Conservation (phyloP, 1,140 invertebrate genomes). For the Chrysomallon squamiferum region DNA sequence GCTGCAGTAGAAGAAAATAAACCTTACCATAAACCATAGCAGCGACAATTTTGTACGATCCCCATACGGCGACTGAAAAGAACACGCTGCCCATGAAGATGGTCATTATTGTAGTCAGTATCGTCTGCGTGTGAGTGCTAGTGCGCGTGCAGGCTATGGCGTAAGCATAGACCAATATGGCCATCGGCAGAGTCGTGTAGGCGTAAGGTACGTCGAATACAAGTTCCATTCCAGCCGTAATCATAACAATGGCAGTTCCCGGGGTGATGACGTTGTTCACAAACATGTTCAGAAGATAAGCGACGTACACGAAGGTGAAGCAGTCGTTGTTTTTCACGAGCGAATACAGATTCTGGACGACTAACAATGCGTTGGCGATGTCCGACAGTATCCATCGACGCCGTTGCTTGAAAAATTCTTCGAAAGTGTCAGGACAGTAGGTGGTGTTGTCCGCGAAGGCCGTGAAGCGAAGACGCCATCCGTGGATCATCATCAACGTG, state of each 20-base stretch:
- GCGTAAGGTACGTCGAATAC: conserved; percentile 33
- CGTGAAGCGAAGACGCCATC: conserved; percentile 35
- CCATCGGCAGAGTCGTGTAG: conserved; percentile 25
- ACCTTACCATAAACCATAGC: conserved; percentile 29
- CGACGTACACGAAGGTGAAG: conserved; percentile 68
- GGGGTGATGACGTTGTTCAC: conserved; percentile 40
- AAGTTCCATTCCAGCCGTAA: conserved; percentile 34
- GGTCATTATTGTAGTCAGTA: conserved; percentile 24
- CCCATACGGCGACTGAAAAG: conserved; percentile 31
- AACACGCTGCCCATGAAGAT: conserved; percentile 30
- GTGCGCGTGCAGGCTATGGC: conserved; percentile 23
- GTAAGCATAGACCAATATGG: conserved; percentile 24
- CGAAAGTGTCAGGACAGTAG: conserved; percentile 38
- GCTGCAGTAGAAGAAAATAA: no score
- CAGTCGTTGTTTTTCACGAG: conserved; percentile 68
- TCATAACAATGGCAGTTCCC: conserved; percentile 33
- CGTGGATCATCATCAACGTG: conserved; percentile 40
- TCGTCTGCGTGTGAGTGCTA: conserved; percentile 20
- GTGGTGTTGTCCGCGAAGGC: conserved; percentile 40
- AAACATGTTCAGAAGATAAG: conserved; percentile 53
- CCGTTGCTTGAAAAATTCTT: conserved; percentile 40
- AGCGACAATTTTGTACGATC: conserved; percentile 28
- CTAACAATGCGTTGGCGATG: conserved; percentile 71
- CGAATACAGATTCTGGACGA: conserved; percentile 66
- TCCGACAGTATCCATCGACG: conserved; percentile 71